These are phyloP conservation scores for Ceratosolen solmsi DNA, from an alignment of 1,140 invertebrate species.

Conservation along the genomic window DNA sequence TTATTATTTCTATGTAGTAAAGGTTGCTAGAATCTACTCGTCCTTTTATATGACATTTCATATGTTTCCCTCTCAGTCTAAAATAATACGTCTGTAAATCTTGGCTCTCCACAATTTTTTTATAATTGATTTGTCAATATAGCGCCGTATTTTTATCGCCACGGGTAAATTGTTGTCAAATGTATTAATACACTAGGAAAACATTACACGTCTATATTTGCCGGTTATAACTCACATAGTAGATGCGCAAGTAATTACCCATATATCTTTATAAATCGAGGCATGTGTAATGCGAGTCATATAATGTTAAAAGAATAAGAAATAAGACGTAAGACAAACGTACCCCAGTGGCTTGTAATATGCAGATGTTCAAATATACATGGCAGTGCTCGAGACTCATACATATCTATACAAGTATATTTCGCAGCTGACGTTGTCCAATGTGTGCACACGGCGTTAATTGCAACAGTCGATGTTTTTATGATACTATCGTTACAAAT, in stretches of 20 bases:
- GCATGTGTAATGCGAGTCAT: background rate
- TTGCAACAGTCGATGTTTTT: slow-evolving; percentile 40
- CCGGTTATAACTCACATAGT: background rate
- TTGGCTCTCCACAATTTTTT: no score
- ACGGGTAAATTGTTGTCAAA: no score
- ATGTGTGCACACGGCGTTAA: slow-evolving; percentile 34
- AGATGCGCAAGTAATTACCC: slow-evolving; percentile 13
- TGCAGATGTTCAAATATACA: slow-evolving; percentile 4
- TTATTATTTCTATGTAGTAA: no score
- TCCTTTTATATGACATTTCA: no score
- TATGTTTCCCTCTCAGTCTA: no score
- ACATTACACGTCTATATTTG: background rate
- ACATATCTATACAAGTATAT: background rate
- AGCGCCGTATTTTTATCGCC: no score
- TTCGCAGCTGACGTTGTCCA: slow-evolving; percentile 42
- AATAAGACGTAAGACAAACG: background rate
- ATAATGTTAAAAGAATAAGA: background rate
- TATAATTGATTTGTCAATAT: no score
- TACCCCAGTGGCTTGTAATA: background rate
- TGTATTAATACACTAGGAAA: no score
- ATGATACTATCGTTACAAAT: slow-evolving; percentile 47
- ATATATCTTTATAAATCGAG: slow-evolving; percentile 39
- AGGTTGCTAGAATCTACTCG: no score
- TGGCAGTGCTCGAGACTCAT: background rate
- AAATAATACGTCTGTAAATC: no score